Conservation (phyloP, 2,888 invertebrate species). For the Plusia festucae region DNA sequence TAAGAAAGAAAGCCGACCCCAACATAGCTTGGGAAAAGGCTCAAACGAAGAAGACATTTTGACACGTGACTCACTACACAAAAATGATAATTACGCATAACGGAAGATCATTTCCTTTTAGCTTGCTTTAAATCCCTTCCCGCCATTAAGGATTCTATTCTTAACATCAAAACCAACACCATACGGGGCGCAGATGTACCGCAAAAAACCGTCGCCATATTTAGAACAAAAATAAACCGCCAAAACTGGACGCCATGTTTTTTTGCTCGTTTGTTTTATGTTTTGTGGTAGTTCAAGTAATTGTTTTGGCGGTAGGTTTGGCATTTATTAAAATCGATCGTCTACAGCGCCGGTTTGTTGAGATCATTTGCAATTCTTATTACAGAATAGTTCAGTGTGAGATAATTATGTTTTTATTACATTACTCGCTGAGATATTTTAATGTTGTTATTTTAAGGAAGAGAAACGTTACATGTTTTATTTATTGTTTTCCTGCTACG, state of each 20-base stretch:
- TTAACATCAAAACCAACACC: constrained; percentile 1
- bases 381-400: constrained; percentile 22
- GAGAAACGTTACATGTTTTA: not conserved
- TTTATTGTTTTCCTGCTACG: not conserved
- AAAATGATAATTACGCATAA: not conserved
- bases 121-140: not conserved
- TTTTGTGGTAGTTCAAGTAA: not conserved
- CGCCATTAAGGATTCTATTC: not conserved
- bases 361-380: constrained; percentile 23
- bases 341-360: constrained; percentile 13
- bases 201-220: constrained; percentile 6
- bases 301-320: constrained; percentile 13
- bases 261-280: not conserved
- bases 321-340: constrained; percentile 29
- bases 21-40: no score
- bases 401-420: constrained; percentile 12
- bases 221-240: constrained; percentile 1
- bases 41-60: not conserved
- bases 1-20: no score
- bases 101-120: constrained; percentile 1
- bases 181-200: constrained; percentile 9
- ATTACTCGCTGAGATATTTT: not conserved
- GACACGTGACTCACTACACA: not conserved
- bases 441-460: not conserved
- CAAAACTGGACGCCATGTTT: constrained; percentile 11